These are phyloP conservation scores for Sarcophaga carnaria DNA, from an alignment of 2,888 invertebrate species.

Conservation along the genomic window DNA sequence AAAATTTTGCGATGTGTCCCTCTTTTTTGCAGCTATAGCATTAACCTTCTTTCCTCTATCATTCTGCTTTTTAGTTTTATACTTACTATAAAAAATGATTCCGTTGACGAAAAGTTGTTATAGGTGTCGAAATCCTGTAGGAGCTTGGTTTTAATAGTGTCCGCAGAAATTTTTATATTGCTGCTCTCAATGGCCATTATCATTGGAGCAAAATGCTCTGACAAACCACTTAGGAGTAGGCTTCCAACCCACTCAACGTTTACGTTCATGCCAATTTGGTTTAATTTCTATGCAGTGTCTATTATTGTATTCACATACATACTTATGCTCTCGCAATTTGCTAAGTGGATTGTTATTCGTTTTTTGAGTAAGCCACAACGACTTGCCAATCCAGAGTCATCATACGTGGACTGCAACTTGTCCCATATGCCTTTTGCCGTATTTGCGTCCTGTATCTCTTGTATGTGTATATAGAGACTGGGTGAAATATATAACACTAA, in stretches of 20 bases:
- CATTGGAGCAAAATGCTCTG: conserved; percentile 48
- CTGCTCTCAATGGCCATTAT: conserved; percentile 55
- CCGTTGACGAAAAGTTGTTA: conserved; percentile 8
- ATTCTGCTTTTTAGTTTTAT: background rate
- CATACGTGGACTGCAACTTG: conserved; percentile 40
- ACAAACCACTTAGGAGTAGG: conserved; percentile 32
- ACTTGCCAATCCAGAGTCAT: conserved; percentile 47
- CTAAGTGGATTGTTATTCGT: conserved; percentile 50
- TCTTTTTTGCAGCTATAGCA: conserved; percentile 41
- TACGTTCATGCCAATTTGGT: conserved; percentile 55
- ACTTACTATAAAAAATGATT: conserved; percentile 23
- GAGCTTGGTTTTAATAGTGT: conserved; percentile 28
- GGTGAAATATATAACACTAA: conserved; percentile 33
- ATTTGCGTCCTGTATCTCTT: background rate
- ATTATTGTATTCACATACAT: conserved; percentile 47
- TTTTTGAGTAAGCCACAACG: conserved; percentile 55
- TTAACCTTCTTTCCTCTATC: background rate
- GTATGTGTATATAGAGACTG: conserved; percentile 8
- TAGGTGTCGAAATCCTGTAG: conserved; percentile 47
- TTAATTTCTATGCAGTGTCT: conserved; percentile 54
- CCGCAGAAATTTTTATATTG: conserved; percentile 34
- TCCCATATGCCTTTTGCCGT: conserved; percentile 44
- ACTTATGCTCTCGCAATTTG: conserved; percentile 29
- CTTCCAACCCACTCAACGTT: conserved; percentile 55
- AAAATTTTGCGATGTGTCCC: conserved; percentile 32